A percentile compares a stretch with the other conserved stretches of the same genome.
phyloP scores from a whole-genome alignment of 2,113 vertebrate species.

The Circaetus gallicus region DNA sequence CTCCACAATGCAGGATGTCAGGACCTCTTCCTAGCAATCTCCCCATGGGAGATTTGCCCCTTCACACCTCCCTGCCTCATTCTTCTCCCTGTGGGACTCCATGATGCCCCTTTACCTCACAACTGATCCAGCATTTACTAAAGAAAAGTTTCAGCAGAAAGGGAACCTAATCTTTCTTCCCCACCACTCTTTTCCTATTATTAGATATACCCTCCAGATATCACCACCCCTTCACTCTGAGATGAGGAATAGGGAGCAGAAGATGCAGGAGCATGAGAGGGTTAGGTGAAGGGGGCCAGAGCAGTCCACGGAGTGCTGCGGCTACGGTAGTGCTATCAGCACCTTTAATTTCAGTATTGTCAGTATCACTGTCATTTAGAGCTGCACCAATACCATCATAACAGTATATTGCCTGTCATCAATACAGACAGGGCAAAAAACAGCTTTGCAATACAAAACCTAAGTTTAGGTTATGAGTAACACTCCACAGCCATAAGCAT shows the following conservation, averaged over 20 bases:
- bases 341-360: background rate
- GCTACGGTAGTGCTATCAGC: background rate
- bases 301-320: background rate
- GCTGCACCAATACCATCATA: background rate
- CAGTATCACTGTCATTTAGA: background rate
- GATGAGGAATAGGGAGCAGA: background rate
- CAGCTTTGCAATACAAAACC: background rate
- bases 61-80: background rate
- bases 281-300: background rate
- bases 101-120: background rate
- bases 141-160: background rate
- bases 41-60: background rate
- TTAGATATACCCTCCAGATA: background rate
- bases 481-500: accelerated
- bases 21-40: background rate
- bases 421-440: background rate
- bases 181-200: background rate
- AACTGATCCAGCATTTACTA: background rate
- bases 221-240: background rate
- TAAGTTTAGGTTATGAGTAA: background rate
- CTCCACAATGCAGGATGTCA: background rate
- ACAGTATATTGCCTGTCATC: background rate
- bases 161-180: background rate
- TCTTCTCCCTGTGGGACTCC: background rate
- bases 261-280: background rate